These are phyloP conservation scores for Lagodon rhomboides DNA, from an alignment of 2,797 vertebrate genomes.

Conservation along the genomic window DNA sequence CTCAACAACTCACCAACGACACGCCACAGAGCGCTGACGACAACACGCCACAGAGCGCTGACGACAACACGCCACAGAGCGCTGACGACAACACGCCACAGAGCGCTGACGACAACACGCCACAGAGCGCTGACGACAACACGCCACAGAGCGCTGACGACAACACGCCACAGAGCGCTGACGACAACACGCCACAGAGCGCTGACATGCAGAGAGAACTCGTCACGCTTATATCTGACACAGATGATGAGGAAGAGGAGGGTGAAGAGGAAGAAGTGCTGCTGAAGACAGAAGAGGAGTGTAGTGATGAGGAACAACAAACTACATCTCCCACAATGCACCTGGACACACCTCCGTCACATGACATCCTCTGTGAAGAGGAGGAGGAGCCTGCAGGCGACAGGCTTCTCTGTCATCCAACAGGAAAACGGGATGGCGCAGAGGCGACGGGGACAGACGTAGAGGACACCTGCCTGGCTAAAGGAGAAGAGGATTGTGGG, in stretches of 20 bases:
- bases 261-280: neutral
- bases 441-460: neutral
- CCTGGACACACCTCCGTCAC: constrained; percentile 9
- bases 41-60: neutral
- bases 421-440: neutral
- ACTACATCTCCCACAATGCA: constrained; percentile 60
- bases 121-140: neutral
- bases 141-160: neutral
- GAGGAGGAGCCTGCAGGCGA: constrained; percentile 13
- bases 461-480: neutral
- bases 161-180: neutral
- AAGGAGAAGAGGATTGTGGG: constrained; percentile 42
- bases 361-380: constrained; percentile 8
- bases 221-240: neutral
- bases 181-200: neutral
- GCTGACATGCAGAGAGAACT: neutral
- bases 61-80: neutral
- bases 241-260: constrained; percentile 16
- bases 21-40: neutral
- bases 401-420: neutral
- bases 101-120: neutral
- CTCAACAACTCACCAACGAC: constrained; percentile 1
- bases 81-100: neutral
- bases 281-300: neutral
- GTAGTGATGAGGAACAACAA: constrained; percentile 22